phyloP scores from a whole-genome alignment of 2,113 vertebrate genomes.

The Clarias batrachus region DNA sequence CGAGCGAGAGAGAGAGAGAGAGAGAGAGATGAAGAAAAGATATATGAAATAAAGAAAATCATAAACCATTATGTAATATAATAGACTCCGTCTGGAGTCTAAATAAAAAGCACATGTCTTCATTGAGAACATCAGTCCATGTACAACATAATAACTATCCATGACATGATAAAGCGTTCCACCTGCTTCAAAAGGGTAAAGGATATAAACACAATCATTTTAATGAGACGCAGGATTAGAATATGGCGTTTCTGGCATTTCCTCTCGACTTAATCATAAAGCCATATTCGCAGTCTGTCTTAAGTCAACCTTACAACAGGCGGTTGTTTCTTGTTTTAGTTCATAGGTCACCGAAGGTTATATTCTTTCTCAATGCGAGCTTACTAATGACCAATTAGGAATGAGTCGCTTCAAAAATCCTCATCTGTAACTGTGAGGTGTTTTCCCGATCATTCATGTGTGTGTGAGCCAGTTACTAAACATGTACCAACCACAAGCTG shows the following conservation, averaged over 20 bases:
- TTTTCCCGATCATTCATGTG: background rate
- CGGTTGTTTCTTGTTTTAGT: slow-evolving; percentile 4
- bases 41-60: background rate
- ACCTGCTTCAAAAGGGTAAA: background rate
- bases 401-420: background rate
- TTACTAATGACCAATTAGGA: background rate
- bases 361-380: background rate
- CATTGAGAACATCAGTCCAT: background rate
- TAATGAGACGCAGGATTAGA: background rate
- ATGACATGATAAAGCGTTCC: background rate
- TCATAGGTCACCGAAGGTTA: background rate
- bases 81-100: background rate
- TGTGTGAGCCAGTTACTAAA: slow-evolving; percentile 9
- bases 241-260: background rate
- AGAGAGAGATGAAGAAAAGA: background rate
- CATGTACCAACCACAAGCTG: slow-evolving; percentile 10
- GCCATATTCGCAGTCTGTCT: background rate
- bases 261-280: background rate
- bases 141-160: background rate
- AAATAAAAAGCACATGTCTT: background rate
- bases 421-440: slow-evolving; percentile 3
- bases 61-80: background rate
- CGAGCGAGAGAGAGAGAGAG: background rate
- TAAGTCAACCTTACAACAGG: background rate
- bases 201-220: background rate